Evolutionary conservation across 2,113 vertebrate species (phyloP).

Genomic region (Hippolais icterina): DNA sequence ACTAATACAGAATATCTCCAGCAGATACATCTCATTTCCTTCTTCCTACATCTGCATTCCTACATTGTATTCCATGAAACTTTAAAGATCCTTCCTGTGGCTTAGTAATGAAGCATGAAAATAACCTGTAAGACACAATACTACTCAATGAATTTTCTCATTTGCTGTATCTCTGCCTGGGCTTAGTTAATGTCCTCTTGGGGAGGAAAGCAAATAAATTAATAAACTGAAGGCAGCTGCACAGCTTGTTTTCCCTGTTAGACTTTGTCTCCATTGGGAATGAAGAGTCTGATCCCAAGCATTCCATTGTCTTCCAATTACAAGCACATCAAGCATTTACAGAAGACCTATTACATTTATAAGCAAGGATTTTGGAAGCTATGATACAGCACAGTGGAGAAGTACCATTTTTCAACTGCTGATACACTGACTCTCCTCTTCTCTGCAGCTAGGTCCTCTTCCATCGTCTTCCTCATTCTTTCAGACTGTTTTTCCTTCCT

Average conservation of each 20-base stretch:
- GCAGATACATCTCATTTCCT: background rate
- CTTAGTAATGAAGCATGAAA: background rate
- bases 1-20: background rate
- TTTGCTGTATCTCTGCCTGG: background rate
- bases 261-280: background rate
- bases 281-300: background rate
- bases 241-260: background rate
- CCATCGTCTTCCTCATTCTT: constrained; percentile 74
- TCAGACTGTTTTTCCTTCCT: constrained; percentile 79
- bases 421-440: constrained; percentile 77
- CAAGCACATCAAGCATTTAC: background rate
- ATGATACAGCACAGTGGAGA: background rate
- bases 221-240: background rate
- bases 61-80: background rate
- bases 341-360: background rate
- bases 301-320: background rate
- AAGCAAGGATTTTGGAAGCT: background rate
- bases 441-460: constrained; percentile 77
- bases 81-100: background rate
- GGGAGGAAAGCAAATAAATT: background rate
- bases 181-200: background rate
- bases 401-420: constrained; percentile 88
- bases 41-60: background rate
- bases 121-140: background rate
- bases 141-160: background rate